Evolutionary conservation across 2,888 invertebrate genomes (phyloP), one percentile per base, ranked within the genome.

Genomic region (Amblyteles armatorius): DNA sequence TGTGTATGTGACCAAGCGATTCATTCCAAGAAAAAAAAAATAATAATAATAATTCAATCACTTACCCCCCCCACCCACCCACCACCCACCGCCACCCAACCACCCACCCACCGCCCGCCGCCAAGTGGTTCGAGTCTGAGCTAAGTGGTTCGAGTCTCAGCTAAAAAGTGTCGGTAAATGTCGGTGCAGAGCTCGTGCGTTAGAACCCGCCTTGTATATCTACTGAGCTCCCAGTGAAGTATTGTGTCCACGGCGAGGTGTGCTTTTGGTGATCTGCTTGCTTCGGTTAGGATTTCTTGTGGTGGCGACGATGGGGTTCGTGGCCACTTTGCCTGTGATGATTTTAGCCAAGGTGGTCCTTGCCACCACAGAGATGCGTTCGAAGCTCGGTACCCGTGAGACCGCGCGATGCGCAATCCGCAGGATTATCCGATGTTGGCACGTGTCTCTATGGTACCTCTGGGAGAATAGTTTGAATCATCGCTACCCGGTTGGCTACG

Each of bases 331-430:
- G 68, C 52, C 71, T 72, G 29, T 1, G 63, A 7, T 3, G 33
- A 79, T 22, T 55, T 76, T 3, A 65, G 36, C 77, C 77, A 77
- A 4, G 67, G 3, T 68, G 89, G 88, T 2, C 90, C 89, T 3
- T 80, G 60, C 89, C 88, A 89, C 88, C 89, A 90, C n/a, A 90
- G 52, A 71, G 26, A 26, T 83, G 72, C 6, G 26, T 26, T 0
- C 67, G 9, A 1, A 89, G 55, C 40, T 88, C 83, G 9, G 72
- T n/a, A 0, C 87, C 81, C 1, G 77, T 57, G 0, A 89, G 13
- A 1, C 90, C 90, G 3, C 90, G 81, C 2, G 89, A 88, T 2
- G 88, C 88, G 33, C 84, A 86, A 26, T 89, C 89, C 26, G 88
- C 88, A 3, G 88, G 89, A 40, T 90, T 90, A 2, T 88, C 67